phyloP scores from a whole-genome alignment of 1,140 invertebrate species.

The Ceratosolen solmsi region DNA sequence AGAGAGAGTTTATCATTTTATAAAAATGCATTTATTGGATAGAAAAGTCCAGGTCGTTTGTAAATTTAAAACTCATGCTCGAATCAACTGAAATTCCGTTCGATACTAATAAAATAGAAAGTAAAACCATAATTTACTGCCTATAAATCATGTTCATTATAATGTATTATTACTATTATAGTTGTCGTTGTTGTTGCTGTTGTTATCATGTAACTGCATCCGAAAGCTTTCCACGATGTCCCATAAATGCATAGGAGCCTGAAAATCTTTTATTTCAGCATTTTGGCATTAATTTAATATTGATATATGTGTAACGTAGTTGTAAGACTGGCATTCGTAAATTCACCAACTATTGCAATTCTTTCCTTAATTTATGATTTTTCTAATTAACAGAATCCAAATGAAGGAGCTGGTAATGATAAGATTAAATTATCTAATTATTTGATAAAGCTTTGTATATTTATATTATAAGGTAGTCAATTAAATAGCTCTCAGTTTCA shows the following conservation, averaged over 20 bases:
- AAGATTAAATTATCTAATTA: conserved; percentile 29
- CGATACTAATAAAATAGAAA: no score
- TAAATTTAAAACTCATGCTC: no score
- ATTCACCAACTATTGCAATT: neutral
- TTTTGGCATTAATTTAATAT: neutral
- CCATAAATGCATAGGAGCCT: neutral
- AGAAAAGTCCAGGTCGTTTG: no score
- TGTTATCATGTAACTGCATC: neutral
- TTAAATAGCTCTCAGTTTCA: neutral
- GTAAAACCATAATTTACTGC: neutral
- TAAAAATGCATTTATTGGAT: no score
- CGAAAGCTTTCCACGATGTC: neutral
- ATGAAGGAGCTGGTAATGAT: neutral
- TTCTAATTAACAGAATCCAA: conserved; percentile 15
- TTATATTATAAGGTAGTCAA: neutral
- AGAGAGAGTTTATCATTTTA: no score
- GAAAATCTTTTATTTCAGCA: neutral
- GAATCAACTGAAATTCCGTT: no score
- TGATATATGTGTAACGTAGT: neutral
- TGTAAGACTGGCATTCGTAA: neutral
- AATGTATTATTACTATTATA: neutral
- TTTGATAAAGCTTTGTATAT: neutral
- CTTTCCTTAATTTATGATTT: neutral
- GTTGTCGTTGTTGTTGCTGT: no score
- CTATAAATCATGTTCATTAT: neutral